These are phyloP conservation scores for Myotis pilosus DNA, from an alignment of 2,797 vertebrate genomes.

Conservation along the genomic window DNA sequence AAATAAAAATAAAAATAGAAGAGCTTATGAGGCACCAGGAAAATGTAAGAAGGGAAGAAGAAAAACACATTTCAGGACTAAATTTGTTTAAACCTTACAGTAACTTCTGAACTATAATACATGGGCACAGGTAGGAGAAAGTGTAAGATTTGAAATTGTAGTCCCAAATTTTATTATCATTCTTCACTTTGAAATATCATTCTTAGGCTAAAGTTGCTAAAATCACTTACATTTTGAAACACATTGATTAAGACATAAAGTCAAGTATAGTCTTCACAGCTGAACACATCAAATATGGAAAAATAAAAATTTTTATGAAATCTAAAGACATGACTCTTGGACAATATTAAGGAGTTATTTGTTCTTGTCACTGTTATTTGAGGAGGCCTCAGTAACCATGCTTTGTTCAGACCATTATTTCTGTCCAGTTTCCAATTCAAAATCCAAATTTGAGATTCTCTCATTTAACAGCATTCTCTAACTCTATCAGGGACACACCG, in stretches of 20 bases:
- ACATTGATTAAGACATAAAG: background rate
- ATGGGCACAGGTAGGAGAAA: background rate
- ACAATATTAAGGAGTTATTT: background rate
- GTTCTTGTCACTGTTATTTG: background rate
- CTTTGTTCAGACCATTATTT: background rate
- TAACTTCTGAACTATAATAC: background rate
- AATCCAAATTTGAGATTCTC: background rate
- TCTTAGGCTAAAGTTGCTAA: background rate
- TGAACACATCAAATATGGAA: background rate
- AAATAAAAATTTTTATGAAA: slow-evolving; percentile 19
- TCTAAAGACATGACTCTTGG: background rate
- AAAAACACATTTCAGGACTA: background rate
- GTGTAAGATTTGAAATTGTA: slow-evolving; percentile 6
- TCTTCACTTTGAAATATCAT: background rate
- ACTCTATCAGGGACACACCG: too few relatives aligned
- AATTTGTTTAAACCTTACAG: background rate
- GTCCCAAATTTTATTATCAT: background rate
- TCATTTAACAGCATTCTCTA: too few relatives aligned
- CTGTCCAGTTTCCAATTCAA: background rate
- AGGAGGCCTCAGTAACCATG: background rate
- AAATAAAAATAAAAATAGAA: background rate
- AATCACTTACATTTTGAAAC: background rate
- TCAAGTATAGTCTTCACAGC: background rate
- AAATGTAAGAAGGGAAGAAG: background rate
- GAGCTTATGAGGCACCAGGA: background rate